Evolutionary conservation across 2,113 vertebrate species (phyloP), one percentile per base, ranked within the genome.

Genomic region (Dipodomys ordii): DNA sequence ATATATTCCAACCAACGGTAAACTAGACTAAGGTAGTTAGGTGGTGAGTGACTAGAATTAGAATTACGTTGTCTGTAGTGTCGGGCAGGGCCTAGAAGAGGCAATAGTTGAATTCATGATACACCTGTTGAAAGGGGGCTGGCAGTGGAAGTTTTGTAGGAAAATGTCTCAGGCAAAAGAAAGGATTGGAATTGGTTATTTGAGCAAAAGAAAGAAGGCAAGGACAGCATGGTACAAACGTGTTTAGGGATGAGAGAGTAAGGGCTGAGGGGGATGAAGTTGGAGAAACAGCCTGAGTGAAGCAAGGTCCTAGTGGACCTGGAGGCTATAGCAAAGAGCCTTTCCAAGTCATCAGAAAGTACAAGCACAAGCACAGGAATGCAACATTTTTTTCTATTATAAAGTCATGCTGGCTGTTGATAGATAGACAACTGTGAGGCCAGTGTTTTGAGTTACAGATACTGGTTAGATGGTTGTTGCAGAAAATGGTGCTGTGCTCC

Each of bases 21-120:
- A 65, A 82, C 28, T 12, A 25, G 0, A 28, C 6, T 44, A 68
- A 53, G 13, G n/a, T 22, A 84, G 2, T 27, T 44, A 73, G 28
- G 7, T 7, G 44, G 28, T 15, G 4, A n/a, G 18, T 67, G 3
- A 53, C 0, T 11, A 4, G 25, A 22, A 4, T 7, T n/a, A 15
- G 4, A 18, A 57, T 20, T 11, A 20, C 9, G 25, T 57, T n/a
- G 39, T 10, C 1, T 53, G 12, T 3, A 18, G 65, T 78, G 30
- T 35, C 39, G 25, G 22, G 12, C 35, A 27, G 9, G 5, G 72
- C 27, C 28, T 6, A 44, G 7, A 64, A 82, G 19, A 68, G 35
- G 28, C 22, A 71, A 44, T 19, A 49, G n/a, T 65, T 71, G n/a
- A 78, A 13, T 32, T 62, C 57, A 18, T 11, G 49, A 72, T 23